phyloP scores from a whole-genome alignment of 2,888 invertebrate genomes.

The Vannuccia rotundouncinata region DNA sequence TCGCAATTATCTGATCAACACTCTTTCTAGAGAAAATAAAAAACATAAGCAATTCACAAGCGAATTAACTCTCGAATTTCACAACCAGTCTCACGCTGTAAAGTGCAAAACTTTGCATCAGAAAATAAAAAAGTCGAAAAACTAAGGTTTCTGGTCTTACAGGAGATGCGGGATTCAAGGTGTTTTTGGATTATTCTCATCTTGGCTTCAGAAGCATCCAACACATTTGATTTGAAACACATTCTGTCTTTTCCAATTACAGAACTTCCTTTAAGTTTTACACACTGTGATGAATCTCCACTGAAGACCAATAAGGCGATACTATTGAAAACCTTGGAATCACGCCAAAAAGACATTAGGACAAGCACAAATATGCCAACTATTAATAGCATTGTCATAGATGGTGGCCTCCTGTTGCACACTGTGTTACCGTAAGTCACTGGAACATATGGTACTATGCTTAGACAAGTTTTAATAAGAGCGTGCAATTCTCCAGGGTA shows the following conservation, averaged over 20 bases:
- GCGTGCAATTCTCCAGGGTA: neutral
- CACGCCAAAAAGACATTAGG: slow-evolving; percentile 9
- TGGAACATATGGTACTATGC: slow-evolving; percentile 1
- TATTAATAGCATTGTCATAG: slow-evolving; percentile 16
- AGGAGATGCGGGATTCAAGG: neutral
- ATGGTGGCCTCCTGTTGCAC: slow-evolving; percentile 11
- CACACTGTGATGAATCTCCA: slow-evolving; percentile 3
- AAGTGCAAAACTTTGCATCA: neutral
- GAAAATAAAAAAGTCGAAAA: neutral
- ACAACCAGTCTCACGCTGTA: neutral
- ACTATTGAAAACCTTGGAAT: too few relatives aligned
- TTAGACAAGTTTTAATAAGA: slow-evolving; percentile 11
- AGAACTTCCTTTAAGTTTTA: slow-evolving; percentile 3
- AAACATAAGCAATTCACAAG: neutral
- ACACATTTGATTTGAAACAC: slow-evolving; percentile 17
- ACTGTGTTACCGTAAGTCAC: slow-evolving; percentile 1
- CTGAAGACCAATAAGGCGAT: too few relatives aligned
- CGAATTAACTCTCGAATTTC: neutral
- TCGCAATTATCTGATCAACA: neutral
- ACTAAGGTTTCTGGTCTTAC: neutral
- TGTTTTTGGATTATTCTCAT: neutral
- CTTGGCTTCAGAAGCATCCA: neutral
- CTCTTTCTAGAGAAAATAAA: neutral
- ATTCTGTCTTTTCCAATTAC: neutral
- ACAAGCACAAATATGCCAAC: slow-evolving; percentile 11